phyloP scores from a whole-genome alignment of 1,140 invertebrate species.

The Sitodiplosis mosellana region DNA sequence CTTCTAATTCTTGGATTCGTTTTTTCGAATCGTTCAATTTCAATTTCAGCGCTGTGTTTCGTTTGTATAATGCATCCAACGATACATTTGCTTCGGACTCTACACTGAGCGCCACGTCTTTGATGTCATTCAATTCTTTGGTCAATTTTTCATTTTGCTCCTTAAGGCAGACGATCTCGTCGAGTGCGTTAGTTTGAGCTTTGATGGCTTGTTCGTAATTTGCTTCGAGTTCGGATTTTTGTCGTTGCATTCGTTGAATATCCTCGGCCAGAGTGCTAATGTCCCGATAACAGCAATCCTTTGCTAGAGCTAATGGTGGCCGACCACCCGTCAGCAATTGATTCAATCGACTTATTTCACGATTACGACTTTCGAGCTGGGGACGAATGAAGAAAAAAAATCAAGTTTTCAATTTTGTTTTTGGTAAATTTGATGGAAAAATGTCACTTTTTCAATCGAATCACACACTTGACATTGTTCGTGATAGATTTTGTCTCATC shows the following conservation, averaged over 20 bases:
- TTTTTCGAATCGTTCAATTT: background rate
- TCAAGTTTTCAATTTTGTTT: too few species aligned
- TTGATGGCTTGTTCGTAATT: slow-evolving; percentile 35
- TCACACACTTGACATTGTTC: too few species aligned
- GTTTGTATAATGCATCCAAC: slow-evolving; percentile 13
- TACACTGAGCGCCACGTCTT: slow-evolving; percentile 37
- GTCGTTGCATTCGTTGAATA: slow-evolving; percentile 29
- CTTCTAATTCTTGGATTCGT: background rate
- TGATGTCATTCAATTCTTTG: slow-evolving; percentile 38
- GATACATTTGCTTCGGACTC: slow-evolving; percentile 30
- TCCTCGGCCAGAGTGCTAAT: slow-evolving; percentile 25
- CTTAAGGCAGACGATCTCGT: slow-evolving; percentile 35
- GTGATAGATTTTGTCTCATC: too few species aligned
- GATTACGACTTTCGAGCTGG: slow-evolving; percentile 25
- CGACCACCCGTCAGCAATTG: slow-evolving; percentile 34
- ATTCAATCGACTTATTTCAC: slow-evolving; percentile 36
- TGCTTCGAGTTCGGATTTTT: slow-evolving; percentile 31
- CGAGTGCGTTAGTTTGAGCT: slow-evolving; percentile 47
- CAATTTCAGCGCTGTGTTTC: slow-evolving; percentile 5
- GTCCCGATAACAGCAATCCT: slow-evolving; percentile 36
- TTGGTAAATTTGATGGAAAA: too few species aligned
- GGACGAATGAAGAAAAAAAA: background rate
- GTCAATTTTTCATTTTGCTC: slow-evolving; percentile 38
- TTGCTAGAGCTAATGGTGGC: slow-evolving; percentile 28
- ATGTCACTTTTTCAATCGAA: too few species aligned